Conservation (phyloP, 1,140 invertebrate genomes). For the Halesus radiatus region DNA sequence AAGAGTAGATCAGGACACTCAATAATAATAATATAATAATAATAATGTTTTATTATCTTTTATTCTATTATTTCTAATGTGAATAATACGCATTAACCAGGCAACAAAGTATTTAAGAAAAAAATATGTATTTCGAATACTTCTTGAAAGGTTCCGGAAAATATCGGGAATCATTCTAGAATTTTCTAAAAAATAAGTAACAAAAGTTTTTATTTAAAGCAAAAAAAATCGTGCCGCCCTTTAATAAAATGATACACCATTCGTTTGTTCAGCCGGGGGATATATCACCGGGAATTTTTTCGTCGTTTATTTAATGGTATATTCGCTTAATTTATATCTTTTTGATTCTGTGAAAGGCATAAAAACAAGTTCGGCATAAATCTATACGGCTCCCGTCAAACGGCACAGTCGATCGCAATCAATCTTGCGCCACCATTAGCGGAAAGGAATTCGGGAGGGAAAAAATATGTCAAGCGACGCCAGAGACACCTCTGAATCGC, state of each 20-base stretch:
- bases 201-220: too few species aligned
- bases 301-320: conserved; percentile 57
- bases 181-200: too few species aligned
- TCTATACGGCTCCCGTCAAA: conserved; percentile 54
- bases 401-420: conserved; percentile 51
- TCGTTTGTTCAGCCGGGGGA: neutral
- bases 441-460: conserved; percentile 34
- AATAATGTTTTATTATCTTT: too few species aligned
- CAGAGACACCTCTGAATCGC: conserved; percentile 29
- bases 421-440: conserved; percentile 53
- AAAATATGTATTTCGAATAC: too few species aligned
- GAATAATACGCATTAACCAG: too few species aligned
- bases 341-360: conserved; percentile 48
- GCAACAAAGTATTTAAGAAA: too few species aligned
- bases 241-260: conserved; percentile 53
- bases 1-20: too few species aligned
- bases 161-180: too few species aligned
- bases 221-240: conserved; percentile 27
- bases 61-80: too few species aligned
- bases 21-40: too few species aligned
- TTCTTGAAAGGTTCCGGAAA: too few species aligned
- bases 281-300: conserved; percentile 44
- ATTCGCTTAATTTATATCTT: conserved; percentile 56
- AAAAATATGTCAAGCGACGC: conserved; percentile 35
- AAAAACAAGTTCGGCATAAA: conserved; percentile 57